Percentiles rank a stretch among this genome's conserved stretches.
Conservation (phyloP, 2,113 vertebrate species). For the Callospermophilus lateralis region DNA sequence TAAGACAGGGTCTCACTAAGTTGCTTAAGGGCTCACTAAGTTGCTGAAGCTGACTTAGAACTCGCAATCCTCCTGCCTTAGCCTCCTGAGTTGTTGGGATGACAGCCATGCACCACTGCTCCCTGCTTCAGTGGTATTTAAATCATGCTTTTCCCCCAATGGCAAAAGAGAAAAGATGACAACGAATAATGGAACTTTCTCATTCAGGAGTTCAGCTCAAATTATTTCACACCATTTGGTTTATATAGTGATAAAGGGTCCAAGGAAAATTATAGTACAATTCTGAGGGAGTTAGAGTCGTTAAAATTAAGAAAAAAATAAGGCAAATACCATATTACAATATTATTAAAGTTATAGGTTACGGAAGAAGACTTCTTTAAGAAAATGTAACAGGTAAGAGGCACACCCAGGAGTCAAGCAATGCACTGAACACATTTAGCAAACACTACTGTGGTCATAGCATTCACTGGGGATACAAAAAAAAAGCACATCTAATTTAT, state of each 20-base stretch:
- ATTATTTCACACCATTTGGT: constrained; percentile 18
- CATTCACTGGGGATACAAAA: neutral
- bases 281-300: neutral
- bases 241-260: neutral
- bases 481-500: neutral
- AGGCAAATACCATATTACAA: neutral
- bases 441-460: neutral
- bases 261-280: neutral
- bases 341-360: constrained; percentile 26
- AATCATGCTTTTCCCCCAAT: neutral
- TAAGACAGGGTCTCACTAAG: too few species aligned
- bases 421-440: neutral
- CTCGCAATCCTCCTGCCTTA: too few species aligned
- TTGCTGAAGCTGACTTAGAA: too few species aligned
- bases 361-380: neutral
- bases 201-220: constrained; percentile 4
- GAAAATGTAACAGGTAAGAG: neutral
- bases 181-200: neutral
- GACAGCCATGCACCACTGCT: too few species aligned
- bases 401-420: neutral
- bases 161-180: neutral
- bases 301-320: constrained; percentile 27
- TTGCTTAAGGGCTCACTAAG: too few species aligned
- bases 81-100: too few species aligned
- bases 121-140: neutral